A percentile compares a stretch with the other conserved stretches of the same genome.
Evolutionary conservation across 35 echinoderm and acorn worm genomes (phyloP).

Genomic region (Apostichopus californicus): DNA sequence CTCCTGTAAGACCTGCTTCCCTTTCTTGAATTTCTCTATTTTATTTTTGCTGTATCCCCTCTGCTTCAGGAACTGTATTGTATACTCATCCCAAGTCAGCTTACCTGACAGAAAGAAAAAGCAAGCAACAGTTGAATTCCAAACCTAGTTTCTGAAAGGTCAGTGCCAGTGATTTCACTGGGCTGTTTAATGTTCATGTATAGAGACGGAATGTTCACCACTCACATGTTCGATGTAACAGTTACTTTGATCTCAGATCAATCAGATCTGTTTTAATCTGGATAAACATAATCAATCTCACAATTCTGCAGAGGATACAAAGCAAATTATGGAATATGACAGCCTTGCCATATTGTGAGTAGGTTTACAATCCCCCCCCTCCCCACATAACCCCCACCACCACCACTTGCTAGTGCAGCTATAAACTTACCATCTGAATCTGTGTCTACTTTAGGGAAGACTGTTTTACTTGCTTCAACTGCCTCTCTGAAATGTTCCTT

Average conservation of each 20-base stretch:
- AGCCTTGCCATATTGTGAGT: no score
- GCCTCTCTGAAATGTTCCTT: conserved; percentile 90
- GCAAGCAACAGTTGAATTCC: neutral
- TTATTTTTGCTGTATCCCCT: conserved; percentile 77
- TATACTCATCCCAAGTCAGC: conserved; percentile 91
- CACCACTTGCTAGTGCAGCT: neutral
- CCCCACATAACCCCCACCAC: neutral
- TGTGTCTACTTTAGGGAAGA: conserved; percentile 84
- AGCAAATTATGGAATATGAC: no score
- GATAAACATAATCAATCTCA: no score
- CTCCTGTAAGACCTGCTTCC: conserved; percentile 58
- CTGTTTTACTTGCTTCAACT: conserved; percentile 60
- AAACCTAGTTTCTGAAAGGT: no score
- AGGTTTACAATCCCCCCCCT: no score
- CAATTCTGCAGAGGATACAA: no score
- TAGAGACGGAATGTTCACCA: neutral
- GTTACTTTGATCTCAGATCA: no score
- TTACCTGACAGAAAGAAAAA: conserved; percentile 53
- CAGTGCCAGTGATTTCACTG: no score
- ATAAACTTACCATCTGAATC: conserved; percentile 69
- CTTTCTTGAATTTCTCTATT: conserved; percentile 57
- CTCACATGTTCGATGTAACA: no score
- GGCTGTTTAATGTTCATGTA: neutral
- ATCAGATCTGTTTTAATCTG: neutral
- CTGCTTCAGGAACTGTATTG: conserved; percentile 82